Base-by-base conservation (phyloP, 2,888 invertebrate genomes). In the Agriopis aurantiaria region DNA sequence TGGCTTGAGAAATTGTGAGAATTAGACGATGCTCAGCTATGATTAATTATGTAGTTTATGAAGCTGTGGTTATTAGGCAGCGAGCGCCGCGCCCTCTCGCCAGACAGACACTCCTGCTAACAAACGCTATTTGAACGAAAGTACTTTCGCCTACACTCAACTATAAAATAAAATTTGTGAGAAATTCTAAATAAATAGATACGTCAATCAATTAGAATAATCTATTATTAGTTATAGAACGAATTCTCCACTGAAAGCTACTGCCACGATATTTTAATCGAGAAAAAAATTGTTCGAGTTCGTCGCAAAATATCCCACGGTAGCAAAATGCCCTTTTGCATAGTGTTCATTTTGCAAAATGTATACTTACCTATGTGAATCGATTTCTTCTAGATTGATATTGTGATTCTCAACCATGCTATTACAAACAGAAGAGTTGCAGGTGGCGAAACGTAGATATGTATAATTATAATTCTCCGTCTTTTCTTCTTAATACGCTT, bases 1-100 rank as follows among this genome's bases (percentile, higher is more conserved):
- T 68, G 65, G 64, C 68, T n/a, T 66, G 49, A 52, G 63, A 71
- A 72, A 69, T 69, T 66, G 71, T 51, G 62, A 60, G 70, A 74
- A 75, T 73, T 74, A 82, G 83, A 77, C 79, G 82, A 81, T 82
- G 84, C 85, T 85, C 82, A 86, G 87, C 85, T 84, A 87, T 87
- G 85, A 90, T 87, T 87, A 88, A 90, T 88, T 88, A 87, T 86
- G 81, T 85, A 83, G 86, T 88, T 87, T 85, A 86, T 83, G 82
- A 83, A 81, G 83, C 82, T 78, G 77, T 81, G 82, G 83, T 83
- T 83, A 84, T 85, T 84, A 82, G 80, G 75, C 78, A 77, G 79
- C 75, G 76, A 67, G 73, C 68, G 73, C 73, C 71, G 75, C 65
- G 62, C 76, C 71, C 74, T 75, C 75, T n/a, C 41, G 57, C 78